Conservation (phyloP, 2,113 vertebrate genomes). For the Alethe diademata region DNA sequence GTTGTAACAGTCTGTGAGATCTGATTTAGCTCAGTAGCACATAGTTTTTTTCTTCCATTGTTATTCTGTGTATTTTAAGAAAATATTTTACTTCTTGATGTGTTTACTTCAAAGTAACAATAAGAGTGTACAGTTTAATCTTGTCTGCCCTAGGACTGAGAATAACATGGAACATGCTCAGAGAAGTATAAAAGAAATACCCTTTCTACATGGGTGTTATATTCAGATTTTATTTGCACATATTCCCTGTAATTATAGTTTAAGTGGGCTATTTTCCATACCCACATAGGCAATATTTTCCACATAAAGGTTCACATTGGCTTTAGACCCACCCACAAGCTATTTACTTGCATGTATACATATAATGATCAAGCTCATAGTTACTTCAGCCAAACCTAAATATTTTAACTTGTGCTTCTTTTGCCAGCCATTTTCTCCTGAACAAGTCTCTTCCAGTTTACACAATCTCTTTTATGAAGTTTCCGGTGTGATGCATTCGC, state of each 20-base stretch:
- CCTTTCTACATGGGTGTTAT: background rate
- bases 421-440: background rate
- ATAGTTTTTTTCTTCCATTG: background rate
- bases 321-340: slow-evolving; percentile 36
- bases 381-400: slow-evolving; percentile 43
- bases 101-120: background rate
- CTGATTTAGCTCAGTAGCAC: background rate
- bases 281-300: slow-evolving; percentile 41
- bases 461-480: background rate
- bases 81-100: background rate
- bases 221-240: slow-evolving; percentile 41
- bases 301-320: slow-evolving; percentile 51
- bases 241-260: slow-evolving; percentile 25
- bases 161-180: background rate
- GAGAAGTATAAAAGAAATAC: background rate
- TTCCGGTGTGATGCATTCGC: background rate
- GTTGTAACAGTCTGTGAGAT: background rate
- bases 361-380: background rate
- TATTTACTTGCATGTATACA: slow-evolving; percentile 32
- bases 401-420: slow-evolving; percentile 33
- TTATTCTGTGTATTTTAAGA: background rate
- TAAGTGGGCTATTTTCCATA: slow-evolving; percentile 45
- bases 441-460: background rate
- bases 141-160: background rate
- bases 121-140: background rate